A percentile compares a stretch with the other conserved stretches of the same genome.
These are phyloP conservation scores for Apodemus speciosus DNA, from an alignment of 2,113 vertebrate genomes.

Conservation along the genomic window DNA sequence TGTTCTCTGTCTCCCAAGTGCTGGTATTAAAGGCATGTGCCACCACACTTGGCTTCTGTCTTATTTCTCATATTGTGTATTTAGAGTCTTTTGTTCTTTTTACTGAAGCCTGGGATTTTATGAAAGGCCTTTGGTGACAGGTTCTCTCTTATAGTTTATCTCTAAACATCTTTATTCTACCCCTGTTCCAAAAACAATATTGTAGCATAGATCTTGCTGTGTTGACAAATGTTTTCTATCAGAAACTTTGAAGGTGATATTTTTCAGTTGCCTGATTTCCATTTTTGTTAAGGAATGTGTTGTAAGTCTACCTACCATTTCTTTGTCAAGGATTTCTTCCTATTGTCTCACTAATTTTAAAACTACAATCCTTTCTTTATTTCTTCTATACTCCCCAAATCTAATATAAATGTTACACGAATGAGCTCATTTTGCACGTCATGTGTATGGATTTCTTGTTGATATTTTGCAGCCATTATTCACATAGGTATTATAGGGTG, in stretches of 20 bases:
- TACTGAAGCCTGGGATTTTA: neutral
- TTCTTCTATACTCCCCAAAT: neutral
- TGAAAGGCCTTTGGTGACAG: neutral
- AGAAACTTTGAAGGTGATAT: constrained; percentile 25
- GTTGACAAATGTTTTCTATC: constrained; percentile 20
- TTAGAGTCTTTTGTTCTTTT: neutral
- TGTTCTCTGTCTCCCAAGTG: neutral
- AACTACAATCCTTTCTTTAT: neutral
- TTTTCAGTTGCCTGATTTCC: constrained; percentile 13
- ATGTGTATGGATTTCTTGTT: neutral
- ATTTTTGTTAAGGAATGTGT: neutral
- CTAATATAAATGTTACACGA: neutral
- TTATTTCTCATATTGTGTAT: neutral
- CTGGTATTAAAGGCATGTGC: neutral
- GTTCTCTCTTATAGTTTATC: neutral
- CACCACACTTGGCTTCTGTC: neutral
- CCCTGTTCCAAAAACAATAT: neutral
- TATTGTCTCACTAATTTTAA: neutral
- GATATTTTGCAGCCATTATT: neutral
- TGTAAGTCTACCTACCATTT: neutral
- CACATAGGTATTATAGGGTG: neutral
- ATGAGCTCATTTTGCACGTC: neutral
- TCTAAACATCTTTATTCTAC: constrained; percentile 7
- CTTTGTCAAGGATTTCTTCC: neutral
- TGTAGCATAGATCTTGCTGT: neutral